Evolutionary conservation across 37 sponge, comb jelly and placozoan genomes (phyloP).

Genomic region (Diacarnus erythraeanus): DNA sequence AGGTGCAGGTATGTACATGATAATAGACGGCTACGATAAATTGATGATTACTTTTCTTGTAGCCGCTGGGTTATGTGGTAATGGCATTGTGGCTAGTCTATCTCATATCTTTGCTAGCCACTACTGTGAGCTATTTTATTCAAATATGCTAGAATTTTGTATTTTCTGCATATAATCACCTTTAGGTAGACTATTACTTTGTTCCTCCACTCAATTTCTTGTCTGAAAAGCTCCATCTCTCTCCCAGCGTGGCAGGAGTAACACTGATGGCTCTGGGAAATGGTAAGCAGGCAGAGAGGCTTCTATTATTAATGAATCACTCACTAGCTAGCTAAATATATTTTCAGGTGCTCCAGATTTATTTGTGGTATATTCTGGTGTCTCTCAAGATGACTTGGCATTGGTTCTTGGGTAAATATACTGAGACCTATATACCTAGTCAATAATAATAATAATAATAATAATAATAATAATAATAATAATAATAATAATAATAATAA

Average conservation of each 20-base stretch:
- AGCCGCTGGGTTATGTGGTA: conserved; percentile 62
- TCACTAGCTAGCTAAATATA: no score
- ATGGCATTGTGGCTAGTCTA: conserved; percentile 68
- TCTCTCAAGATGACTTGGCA: conserved; percentile 61
- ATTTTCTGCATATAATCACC: neutral
- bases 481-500: neutral
- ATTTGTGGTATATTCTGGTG: conserved; percentile 74
- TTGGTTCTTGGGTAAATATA: conserved; percentile 70
- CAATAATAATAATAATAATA: neutral
- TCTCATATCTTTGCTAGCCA: conserved; percentile 80
- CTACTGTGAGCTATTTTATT: conserved; percentile 54
- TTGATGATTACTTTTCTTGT: neutral
- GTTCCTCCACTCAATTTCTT: conserved; percentile 76
- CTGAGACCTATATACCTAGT: neutral
- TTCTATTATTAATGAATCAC: no score
- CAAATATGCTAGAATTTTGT: neutral
- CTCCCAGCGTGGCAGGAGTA: conserved; percentile 77
- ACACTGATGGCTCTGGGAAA: conserved; percentile 84
- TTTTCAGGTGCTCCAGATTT: conserved; percentile 86
- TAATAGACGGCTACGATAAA: neutral
- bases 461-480: neutral
- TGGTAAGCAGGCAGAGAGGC: conserved; percentile 34
- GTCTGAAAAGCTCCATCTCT: conserved; percentile 64
- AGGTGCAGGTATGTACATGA: conserved; percentile 27
- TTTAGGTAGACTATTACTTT: conserved; percentile 73